Evolutionary conservation across 2,797 vertebrate species (phyloP).

Genomic region (Phaenicophaeus curvirostris): DNA sequence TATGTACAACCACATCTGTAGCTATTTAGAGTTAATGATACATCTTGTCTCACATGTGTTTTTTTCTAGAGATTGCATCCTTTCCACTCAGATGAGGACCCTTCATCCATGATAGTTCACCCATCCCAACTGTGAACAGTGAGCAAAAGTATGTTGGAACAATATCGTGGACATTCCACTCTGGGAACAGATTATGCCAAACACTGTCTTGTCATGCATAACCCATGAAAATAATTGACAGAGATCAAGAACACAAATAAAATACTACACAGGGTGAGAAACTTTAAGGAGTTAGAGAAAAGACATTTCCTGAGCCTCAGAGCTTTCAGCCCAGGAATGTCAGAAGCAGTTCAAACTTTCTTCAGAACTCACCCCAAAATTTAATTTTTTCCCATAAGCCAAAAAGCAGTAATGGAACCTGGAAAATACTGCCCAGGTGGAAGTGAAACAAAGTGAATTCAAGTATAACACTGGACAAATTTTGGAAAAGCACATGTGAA

Average conservation of each 20-base stretch:
- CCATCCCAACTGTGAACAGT: neutral
- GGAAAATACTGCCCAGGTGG: neutral
- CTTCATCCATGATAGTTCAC: neutral
- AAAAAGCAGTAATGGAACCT: neutral
- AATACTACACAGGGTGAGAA: conserved; percentile 40
- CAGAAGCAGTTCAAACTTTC: neutral
- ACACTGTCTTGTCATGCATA: neutral
- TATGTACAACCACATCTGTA: neutral
- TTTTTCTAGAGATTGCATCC: neutral
- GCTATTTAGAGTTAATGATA: conserved; percentile 5
- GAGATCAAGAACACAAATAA: neutral
- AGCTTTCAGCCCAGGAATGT: neutral
- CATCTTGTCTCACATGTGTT: neutral
- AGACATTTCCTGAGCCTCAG: neutral
- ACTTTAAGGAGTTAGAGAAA: neutral
- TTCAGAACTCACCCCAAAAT: neutral
- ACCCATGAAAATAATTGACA: conserved; percentile 23
- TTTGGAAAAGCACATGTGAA: neutral
- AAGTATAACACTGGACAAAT: neutral
- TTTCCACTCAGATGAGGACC: conserved; percentile 27
- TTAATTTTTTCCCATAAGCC: neutral
- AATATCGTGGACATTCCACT: neutral
- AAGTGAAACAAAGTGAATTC: neutral
- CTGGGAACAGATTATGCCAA: conserved; percentile 14
- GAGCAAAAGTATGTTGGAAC: neutral